phyloP scores from a whole-genome alignment of 2,888 invertebrate genomes.

The Stenodera caucasica region DNA sequence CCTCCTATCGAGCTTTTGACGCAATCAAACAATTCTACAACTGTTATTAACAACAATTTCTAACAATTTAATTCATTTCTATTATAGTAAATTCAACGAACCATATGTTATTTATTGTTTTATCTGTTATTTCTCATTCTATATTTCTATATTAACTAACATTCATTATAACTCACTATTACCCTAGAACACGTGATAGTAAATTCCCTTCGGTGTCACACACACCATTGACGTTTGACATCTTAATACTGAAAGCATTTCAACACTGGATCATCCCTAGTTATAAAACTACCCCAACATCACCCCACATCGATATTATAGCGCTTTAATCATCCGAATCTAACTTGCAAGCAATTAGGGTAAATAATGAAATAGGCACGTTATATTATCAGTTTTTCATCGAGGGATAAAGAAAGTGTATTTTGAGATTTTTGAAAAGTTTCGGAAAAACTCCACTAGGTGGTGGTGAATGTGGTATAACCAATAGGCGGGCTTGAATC shows the following conservation, averaged over 20 bases:
- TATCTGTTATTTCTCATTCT: not conserved
- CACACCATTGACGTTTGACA: conserved; percentile 28
- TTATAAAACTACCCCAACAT: not conserved
- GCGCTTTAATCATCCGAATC: conserved; percentile 19
- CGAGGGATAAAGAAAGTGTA: conserved; percentile 6
- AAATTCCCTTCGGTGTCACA: conserved; percentile 28
- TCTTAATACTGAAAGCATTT: conserved; percentile 28
- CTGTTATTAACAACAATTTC: conserved; percentile 10
- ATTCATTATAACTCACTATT: conserved; percentile 8
- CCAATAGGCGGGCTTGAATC: not conserved
- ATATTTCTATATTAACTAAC: not conserved
- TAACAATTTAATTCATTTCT: not conserved
- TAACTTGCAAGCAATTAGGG: conserved; percentile 16
- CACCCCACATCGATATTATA: not conserved
- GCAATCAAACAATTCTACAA: conserved; percentile 26
- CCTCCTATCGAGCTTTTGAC: conserved; percentile 22
- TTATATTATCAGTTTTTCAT: conserved; percentile 4
- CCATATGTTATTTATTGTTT: conserved; percentile 1
- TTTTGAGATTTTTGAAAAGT: not conserved
- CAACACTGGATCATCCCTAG: not conserved
- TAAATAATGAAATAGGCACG: too few relatives aligned
- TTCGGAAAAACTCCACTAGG: conserved; percentile 1
- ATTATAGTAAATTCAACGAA: conserved; percentile 2
- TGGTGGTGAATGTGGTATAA: not conserved
- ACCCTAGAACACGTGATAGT: conserved; percentile 28